phyloP scores from a whole-genome alignment of 2,888 invertebrate species.

The Rhagonycha fulva region DNA sequence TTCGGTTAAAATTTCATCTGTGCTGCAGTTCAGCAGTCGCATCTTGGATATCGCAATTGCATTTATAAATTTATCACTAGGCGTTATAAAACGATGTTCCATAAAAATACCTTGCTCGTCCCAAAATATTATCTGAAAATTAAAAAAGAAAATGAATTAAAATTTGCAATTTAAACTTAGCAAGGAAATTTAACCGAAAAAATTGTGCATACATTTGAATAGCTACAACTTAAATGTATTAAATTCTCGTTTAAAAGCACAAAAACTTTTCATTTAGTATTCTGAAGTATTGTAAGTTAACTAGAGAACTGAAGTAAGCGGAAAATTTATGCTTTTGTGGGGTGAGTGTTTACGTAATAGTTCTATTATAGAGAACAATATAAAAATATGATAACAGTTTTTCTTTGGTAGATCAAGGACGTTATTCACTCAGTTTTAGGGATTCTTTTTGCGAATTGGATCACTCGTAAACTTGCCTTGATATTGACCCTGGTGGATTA shows the following conservation, averaged over 20 bases:
- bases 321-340: not conserved
- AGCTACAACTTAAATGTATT: not conserved
- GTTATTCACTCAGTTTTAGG: too few species aligned
- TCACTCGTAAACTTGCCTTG: too few species aligned
- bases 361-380: not conserved
- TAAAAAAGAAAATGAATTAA: not conserved
- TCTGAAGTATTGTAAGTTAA: not conserved
- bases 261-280: not conserved
- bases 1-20: conserved; percentile 57
- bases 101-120: conserved; percentile 81
- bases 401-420: too few species aligned
- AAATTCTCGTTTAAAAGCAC: not conserved
- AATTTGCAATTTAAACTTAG: not conserved
- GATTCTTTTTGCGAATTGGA: too few species aligned
- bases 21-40: conserved; percentile 64
- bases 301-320: not conserved
- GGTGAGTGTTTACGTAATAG: not conserved
- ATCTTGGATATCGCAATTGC: conserved; percentile 64
- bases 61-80: conserved; percentile 72
- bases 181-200: not conserved
- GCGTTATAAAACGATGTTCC: conserved; percentile 79
- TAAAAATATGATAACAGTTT: not conserved
- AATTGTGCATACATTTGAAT: not conserved
- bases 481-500: too few species aligned
- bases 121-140: conserved; percentile 78